Evolutionary conservation across 2,797 vertebrate species (phyloP).

Genomic region (Hippocampus kuda): DNA sequence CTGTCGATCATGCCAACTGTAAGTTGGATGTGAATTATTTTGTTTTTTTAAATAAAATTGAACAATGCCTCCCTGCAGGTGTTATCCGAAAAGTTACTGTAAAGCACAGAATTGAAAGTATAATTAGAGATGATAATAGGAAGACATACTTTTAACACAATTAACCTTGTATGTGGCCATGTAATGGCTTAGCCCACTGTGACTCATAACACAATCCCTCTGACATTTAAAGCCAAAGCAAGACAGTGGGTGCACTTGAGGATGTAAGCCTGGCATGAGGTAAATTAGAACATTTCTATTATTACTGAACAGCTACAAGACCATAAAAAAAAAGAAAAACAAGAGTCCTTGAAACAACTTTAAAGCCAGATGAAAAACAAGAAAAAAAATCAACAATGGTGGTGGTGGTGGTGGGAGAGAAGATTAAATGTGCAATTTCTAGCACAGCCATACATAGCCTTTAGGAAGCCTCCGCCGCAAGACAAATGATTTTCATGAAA

Average conservation of each 20-base stretch:
- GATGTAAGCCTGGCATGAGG: constrained; percentile 64
- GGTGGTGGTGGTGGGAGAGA: constrained; percentile 17
- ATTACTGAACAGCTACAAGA: constrained; percentile 56
- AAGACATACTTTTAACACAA: constrained; percentile 68
- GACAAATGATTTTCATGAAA: constrained; percentile 51
- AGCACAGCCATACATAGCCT: constrained; percentile 37
- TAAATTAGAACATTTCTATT: constrained; percentile 71
- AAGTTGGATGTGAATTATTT: constrained; percentile 45
- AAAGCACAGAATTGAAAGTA: constrained; percentile 64
- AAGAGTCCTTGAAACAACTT: constrained; percentile 58
- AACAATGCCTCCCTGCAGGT: constrained; percentile 60
- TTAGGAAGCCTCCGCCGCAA: constrained; percentile 32
- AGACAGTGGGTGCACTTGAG: constrained; percentile 62
- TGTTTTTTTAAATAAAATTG: constrained; percentile 11
- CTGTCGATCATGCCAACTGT: constrained; percentile 54
- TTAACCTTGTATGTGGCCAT: constrained; percentile 76
- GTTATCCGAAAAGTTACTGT: constrained; percentile 62
- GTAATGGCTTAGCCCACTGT: constrained; percentile 73
- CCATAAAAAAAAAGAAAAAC: constrained; percentile 28
- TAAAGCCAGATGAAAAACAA: constrained; percentile 29
- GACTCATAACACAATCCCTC: constrained; percentile 69
- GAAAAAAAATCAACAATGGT: constrained; percentile 23
- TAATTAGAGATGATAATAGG: constrained; percentile 65
- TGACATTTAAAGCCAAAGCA: constrained; percentile 70
- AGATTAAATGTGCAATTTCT: constrained; percentile 52